These are phyloP conservation scores for Phymatocera aterrima DNA, from an alignment of 2,888 invertebrate genomes.

Conservation along the genomic window DNA sequence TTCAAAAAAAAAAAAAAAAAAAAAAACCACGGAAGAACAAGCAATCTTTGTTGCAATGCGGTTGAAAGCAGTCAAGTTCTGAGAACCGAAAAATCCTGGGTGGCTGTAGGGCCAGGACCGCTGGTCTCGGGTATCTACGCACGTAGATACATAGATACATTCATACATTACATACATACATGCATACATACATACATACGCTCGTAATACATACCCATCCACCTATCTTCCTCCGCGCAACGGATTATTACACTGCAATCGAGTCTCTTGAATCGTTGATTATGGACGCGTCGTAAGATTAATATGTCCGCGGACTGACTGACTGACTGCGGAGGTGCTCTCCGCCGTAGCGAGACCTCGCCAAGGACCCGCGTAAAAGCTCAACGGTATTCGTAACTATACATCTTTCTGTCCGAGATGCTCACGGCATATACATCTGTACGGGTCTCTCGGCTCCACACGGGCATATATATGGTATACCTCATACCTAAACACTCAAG, in stretches of 20 bases:
- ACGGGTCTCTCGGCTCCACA: not conserved
- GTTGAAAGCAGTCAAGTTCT: slow-evolving; percentile 7
- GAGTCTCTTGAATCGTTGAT: slow-evolving; percentile 34
- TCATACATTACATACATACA: no score
- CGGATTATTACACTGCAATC: not conserved
- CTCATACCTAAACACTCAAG: not conserved
- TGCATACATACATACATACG: no score
- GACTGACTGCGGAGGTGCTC: no score
- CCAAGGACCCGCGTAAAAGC: slow-evolving; percentile 1
- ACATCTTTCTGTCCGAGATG: slow-evolving; percentile 14
- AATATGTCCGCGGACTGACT: slow-evolving; percentile 31
- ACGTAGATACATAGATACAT: no score
- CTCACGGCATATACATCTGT: not conserved
- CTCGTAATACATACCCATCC: no score
- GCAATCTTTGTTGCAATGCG: not conserved
- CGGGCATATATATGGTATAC: not conserved
- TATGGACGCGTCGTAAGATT: slow-evolving; percentile 42
- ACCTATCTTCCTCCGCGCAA: no score
- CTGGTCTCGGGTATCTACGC: no score
- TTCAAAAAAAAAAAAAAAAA: no score
- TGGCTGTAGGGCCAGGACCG: not conserved
- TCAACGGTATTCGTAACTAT: slow-evolving; percentile 15
- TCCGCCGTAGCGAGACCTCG: not conserved
- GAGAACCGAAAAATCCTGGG: slow-evolving; percentile 15
- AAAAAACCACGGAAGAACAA: slow-evolving; percentile 3